Percentiles rank a stretch among this genome's conserved stretches.
These are phyloP conservation scores for Nettapus auritus DNA, from an alignment of 2,113 vertebrate species.

Conservation along the genomic window DNA sequence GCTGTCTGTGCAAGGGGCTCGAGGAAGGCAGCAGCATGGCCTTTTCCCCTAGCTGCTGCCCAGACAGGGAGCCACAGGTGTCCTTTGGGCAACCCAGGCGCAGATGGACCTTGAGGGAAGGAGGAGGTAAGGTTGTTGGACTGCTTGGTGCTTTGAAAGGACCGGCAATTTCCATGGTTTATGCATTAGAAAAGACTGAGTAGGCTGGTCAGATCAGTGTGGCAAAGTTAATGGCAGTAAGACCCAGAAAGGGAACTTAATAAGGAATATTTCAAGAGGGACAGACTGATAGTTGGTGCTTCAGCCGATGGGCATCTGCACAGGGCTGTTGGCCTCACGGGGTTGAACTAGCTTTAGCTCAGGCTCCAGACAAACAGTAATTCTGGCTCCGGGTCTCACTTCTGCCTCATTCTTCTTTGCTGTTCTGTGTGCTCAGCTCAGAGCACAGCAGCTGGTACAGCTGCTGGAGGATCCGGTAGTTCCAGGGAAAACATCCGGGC, in stretches of 20 bases:
- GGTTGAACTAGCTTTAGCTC: neutral
- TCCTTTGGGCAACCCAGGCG: neutral
- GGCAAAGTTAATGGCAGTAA: neutral
- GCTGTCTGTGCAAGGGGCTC: neutral
- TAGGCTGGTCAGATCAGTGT: neutral
- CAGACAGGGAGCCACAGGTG: neutral
- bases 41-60: neutral
- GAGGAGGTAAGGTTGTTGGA: neutral
- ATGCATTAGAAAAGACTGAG: neutral
- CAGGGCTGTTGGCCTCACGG: neutral
- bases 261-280: neutral
- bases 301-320: neutral
- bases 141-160: neutral
- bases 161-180: neutral
- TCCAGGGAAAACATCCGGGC: neutral
- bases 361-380: neutral
- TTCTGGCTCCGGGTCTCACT: neutral
- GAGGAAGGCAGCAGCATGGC: neutral
- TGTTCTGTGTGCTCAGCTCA: neutral
- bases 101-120: neutral
- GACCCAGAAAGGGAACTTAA: neutral
- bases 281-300: neutral
- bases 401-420: neutral
- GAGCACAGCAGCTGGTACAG: neutral
- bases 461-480: neutral